phyloP scores from a whole-genome alignment of 1,140 invertebrate species.

The Leptopilina clavipes region DNA sequence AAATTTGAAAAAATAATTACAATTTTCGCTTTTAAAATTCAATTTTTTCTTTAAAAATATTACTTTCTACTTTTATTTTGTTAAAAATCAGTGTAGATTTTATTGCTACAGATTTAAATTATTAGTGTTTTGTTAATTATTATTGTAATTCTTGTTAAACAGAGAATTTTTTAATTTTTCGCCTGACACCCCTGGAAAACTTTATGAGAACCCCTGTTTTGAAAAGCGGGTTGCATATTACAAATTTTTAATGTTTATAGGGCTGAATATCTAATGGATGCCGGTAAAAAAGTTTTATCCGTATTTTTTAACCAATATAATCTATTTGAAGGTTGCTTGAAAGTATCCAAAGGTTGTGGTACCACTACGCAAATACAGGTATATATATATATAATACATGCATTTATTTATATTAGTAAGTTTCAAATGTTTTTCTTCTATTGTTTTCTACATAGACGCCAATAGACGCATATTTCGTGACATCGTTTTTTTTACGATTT shows the following conservation, averaged over 20 bases:
- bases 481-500: neutral
- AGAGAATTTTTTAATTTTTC: neutral
- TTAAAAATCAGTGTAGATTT: neutral
- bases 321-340: too few relatives aligned
- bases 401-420: neutral
- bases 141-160: too few relatives aligned
- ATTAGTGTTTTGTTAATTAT: too few relatives aligned
- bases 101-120: too few relatives aligned
- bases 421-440: constrained; percentile 16
- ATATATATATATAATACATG: neutral
- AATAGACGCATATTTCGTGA: neutral
- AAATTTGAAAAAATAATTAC: constrained; percentile 1
- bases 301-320: neutral
- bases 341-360: too few relatives aligned
- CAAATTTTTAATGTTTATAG: neutral
- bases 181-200: neutral
- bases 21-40: constrained; percentile 1
- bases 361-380: neutral
- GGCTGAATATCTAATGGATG: neutral
- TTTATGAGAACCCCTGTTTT: neutral
- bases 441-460: neutral
- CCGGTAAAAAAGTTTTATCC: neutral
- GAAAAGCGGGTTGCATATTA: constrained; percentile 10
- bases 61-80: neutral
- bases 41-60: too few relatives aligned